These are phyloP conservation scores for Euclidia mi DNA, from an alignment of 2,888 invertebrate species.

Conservation along the genomic window DNA sequence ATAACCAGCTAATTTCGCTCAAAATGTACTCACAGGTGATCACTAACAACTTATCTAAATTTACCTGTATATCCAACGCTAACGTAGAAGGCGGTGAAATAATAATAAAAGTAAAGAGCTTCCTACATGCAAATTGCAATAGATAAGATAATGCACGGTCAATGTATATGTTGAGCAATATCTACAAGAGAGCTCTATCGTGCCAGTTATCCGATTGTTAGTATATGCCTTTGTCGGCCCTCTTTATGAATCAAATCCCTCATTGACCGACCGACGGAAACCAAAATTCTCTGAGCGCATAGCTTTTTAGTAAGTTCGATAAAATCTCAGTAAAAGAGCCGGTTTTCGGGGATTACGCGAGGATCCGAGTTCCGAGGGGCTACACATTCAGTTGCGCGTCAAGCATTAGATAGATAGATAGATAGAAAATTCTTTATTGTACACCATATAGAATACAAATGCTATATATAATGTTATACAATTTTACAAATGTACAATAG, in stretches of 20 bases:
- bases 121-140: conserved; percentile 21
- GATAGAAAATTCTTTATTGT: too few relatives aligned
- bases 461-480: too few relatives aligned
- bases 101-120: conserved; percentile 1
- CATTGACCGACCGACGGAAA: conserved; percentile 62
- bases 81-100: conserved; percentile 92
- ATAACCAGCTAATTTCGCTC: too few relatives aligned
- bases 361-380: conserved; percentile 52
- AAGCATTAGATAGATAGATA: too few relatives aligned
- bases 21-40: too few relatives aligned
- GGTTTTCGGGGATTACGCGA: conserved; percentile 54
- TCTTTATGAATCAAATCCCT: conserved; percentile 60
- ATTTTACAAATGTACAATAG: too few relatives aligned
- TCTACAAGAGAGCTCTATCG: conserved; percentile 30
- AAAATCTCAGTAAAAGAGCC: conserved; percentile 53
- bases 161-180: conserved; percentile 32
- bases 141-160: conserved; percentile 45
- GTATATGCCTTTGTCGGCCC: conserved; percentile 61
- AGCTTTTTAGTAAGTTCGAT: conserved; percentile 51
- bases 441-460: too few relatives aligned
- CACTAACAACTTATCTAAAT: too few relatives aligned
- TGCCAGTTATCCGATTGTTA: conserved; percentile 64
- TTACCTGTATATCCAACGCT: conserved; percentile 92
- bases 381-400: conserved; percentile 44
- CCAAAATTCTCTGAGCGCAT: conserved; percentile 45